Conservation (phyloP, 30 jellyfish, hydroid and myxozoan species). For the Hydra vulgaris region DNA sequence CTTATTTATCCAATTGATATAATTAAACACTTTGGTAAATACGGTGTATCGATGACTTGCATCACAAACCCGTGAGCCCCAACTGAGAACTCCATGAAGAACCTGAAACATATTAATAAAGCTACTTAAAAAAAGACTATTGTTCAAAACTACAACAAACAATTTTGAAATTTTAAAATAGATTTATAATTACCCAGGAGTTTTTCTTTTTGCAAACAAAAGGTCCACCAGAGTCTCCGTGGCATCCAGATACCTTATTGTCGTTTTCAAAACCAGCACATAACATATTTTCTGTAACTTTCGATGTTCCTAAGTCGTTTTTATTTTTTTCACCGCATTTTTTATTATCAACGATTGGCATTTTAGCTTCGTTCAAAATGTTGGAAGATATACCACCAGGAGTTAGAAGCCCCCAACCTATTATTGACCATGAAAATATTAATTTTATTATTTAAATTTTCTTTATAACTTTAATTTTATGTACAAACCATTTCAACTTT, state of each 20-base stretch:
- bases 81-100: constrained; percentile 32
- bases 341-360: constrained; percentile 11
- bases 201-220: constrained; percentile 22
- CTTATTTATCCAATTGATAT: constrained; percentile 14
- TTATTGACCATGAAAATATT: no score
- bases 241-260: constrained; percentile 27
- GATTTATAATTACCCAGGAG: background rate
- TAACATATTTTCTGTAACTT: constrained; percentile 10
- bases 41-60: constrained; percentile 31
- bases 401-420: constrained; percentile 21
- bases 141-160: background rate
- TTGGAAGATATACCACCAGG: constrained; percentile 11
- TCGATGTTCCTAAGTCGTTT: background rate
- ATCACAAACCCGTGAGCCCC: constrained; percentile 30
- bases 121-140: no score
- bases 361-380: constrained; percentile 7
- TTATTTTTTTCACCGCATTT: constrained; percentile 18
- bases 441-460: no score
- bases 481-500: no score
- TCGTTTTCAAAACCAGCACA: constrained; percentile 30
- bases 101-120: constrained; percentile 9
- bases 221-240: constrained; percentile 38
- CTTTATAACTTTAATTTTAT: no score
- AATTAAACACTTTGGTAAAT: constrained; percentile 25
- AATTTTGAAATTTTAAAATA: no score